Conservation (phyloP, 2,797 vertebrate genomes). For the Acropternis orthonyx region DNA sequence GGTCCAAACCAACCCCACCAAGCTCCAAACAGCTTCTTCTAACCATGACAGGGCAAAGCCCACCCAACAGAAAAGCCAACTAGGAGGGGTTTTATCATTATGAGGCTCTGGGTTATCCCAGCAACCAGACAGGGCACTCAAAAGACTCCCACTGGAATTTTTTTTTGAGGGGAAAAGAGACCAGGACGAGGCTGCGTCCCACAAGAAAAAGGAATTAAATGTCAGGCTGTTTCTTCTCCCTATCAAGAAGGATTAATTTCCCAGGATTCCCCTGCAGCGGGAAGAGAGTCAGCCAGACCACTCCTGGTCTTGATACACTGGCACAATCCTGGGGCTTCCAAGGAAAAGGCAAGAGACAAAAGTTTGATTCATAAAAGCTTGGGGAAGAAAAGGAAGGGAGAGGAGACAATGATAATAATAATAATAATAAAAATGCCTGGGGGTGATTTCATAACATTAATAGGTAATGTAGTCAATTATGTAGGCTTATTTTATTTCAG, state of each 20-base stretch:
- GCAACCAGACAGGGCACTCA: accelerated
- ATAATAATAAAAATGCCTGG: neutral
- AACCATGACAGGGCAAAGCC: neutral
- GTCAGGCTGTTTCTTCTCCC: neutral
- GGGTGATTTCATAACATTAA: constrained; percentile 68
- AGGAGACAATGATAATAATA: neutral
- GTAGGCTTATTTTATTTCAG: constrained; percentile 65
- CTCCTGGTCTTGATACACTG: neutral
- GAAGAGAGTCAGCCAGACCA: neutral
- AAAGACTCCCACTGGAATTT: neutral
- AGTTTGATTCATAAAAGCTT: constrained; percentile 37
- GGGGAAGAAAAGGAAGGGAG: neutral
- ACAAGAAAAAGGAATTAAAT: neutral
- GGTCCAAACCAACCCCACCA: neutral
- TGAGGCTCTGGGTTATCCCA: neutral
- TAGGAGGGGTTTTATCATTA: accelerated
- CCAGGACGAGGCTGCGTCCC: neutral
- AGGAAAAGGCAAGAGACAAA: constrained; percentile 6
- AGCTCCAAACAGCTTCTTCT: neutral
- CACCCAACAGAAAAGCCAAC: neutral
- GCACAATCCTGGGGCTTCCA: neutral
- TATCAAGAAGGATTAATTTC: neutral
- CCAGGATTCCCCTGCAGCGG: neutral
- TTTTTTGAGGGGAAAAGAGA: accelerated
- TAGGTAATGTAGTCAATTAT: constrained; percentile 65